Evolutionary conservation across 2,797 vertebrate species (phyloP).

Genomic region (Xenopus petersii): DNA sequence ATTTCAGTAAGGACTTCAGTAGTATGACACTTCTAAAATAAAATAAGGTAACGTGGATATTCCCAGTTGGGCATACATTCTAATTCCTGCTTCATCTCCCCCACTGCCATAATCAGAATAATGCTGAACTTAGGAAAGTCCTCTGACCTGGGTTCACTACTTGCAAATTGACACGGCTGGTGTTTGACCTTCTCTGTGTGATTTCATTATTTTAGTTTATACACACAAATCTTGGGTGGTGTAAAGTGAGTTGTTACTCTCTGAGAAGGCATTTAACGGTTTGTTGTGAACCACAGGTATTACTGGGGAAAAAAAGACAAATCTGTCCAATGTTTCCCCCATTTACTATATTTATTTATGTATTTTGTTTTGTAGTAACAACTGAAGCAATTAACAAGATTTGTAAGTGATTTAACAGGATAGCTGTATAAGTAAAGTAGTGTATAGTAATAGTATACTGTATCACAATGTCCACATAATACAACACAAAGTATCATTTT

Average conservation of each 20-base stretch:
- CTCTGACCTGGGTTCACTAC: conserved; percentile 33
- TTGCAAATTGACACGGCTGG: conserved; percentile 39
- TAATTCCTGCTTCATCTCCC: conserved; percentile 15
- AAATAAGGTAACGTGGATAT: background rate
- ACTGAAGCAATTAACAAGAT: too few species aligned
- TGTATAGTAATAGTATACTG: too few species aligned
- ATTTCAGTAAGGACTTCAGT: background rate
- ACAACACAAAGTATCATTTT: too few species aligned
- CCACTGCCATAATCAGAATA: background rate
- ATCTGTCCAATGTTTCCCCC: too few species aligned
- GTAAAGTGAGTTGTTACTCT: conserved; percentile 10
- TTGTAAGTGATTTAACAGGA: too few species aligned
- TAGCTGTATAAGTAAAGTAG: too few species aligned
- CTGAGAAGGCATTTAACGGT: background rate
- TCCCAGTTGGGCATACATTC: background rate
- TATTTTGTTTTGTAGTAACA: too few species aligned
- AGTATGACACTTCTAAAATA: background rate
- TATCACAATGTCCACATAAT: too few species aligned
- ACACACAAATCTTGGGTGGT: conserved; percentile 42
- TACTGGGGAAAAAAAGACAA: too few species aligned
- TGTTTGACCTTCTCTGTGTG: conserved; percentile 37
- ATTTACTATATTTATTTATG: too few species aligned
- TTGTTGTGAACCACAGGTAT: too few species aligned
- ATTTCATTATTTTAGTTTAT: conserved; percentile 32
- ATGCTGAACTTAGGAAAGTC: conserved; percentile 2